phyloP scores from a whole-genome alignment of 2,797 vertebrate genomes.

The Xenopus petersii region DNA sequence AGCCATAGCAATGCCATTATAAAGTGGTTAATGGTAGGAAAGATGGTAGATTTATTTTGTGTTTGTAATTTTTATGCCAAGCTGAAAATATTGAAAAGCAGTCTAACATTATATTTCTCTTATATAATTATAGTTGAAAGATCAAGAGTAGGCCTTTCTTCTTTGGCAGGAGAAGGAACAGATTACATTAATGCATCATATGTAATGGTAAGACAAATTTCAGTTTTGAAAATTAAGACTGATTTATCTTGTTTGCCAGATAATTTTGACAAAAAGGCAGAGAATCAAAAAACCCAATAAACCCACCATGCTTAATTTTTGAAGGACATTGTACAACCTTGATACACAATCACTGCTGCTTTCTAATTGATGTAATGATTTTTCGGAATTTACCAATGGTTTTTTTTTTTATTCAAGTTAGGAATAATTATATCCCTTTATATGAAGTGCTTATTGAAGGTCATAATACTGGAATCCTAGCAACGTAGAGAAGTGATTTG shows the following conservation, averaged over 20 bases:
- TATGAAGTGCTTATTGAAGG: slow-evolving; percentile 15
- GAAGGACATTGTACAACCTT: background rate
- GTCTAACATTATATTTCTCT: no score
- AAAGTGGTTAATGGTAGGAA: no score
- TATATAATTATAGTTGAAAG: slow-evolving; percentile 76
- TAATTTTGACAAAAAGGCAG: no score
- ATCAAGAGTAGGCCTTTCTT: slow-evolving; percentile 83
- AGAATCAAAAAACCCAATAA: no score
- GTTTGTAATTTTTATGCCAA: no score
- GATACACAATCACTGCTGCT: background rate
- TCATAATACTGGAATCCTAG: slow-evolving; percentile 5
- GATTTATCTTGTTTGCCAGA: background rate
- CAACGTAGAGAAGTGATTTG: background rate
- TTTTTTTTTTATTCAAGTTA: background rate
- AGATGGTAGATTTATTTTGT: no score
- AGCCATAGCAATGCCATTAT: no score
- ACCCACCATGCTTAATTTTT: no score
- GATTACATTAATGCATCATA: slow-evolving; percentile 97
- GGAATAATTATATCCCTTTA: background rate
- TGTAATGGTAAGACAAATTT: slow-evolving; percentile 74
- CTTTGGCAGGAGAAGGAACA: slow-evolving; percentile 74
- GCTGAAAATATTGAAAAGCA: no score
- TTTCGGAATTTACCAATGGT: background rate
- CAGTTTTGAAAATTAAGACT: background rate
- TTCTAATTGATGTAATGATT: background rate